These are phyloP conservation scores for Oncorhynchus masou DNA, from an alignment of 2,113 vertebrate species.

Conservation along the genomic window DNA sequence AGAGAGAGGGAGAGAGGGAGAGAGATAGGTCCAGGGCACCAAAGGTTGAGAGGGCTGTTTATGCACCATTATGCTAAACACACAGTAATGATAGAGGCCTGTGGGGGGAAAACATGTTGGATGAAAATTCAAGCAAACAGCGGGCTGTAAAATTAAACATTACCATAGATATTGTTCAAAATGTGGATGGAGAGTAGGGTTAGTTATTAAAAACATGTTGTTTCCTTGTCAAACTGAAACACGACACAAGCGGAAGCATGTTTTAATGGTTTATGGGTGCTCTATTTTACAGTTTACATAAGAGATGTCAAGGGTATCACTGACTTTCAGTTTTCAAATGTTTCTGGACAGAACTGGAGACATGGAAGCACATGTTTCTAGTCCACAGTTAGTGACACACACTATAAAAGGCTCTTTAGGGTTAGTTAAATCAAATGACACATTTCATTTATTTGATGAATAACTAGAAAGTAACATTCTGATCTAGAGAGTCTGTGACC, in stretches of 20 bases:
- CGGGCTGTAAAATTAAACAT: too few relatives aligned
- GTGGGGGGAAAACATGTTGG: too few relatives aligned
- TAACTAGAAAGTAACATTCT: too few relatives aligned
- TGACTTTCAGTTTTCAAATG: slow-evolving; percentile 45
- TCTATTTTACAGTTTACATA: slow-evolving; percentile 55
- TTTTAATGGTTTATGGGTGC: slow-evolving; percentile 60
- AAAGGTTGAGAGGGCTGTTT: too few relatives aligned
- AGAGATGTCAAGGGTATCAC: slow-evolving; percentile 49
- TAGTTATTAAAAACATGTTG: too few relatives aligned
- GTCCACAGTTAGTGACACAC: slow-evolving; percentile 26
- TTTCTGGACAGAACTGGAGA: slow-evolving; percentile 42
- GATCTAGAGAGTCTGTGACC: too few relatives aligned
- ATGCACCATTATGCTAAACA: too few relatives aligned
- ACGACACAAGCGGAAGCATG: slow-evolving; percentile 22
- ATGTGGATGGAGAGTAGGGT: too few relatives aligned
- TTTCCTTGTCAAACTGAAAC: slow-evolving; percentile 23
- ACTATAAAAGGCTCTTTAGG: slow-evolving; percentile 27
- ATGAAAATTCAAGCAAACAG: too few relatives aligned
- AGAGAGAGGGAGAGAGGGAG: not conserved
- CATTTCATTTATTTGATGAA: too few relatives aligned
- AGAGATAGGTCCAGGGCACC: too few relatives aligned
- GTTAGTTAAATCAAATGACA: not conserved
- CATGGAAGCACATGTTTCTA: slow-evolving; percentile 22
- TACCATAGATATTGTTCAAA: too few relatives aligned
- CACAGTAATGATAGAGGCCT: not conserved